These are phyloP conservation scores for Orthosia gracilis DNA, from an alignment of 2,888 invertebrate genomes.

Conservation along the genomic window DNA sequence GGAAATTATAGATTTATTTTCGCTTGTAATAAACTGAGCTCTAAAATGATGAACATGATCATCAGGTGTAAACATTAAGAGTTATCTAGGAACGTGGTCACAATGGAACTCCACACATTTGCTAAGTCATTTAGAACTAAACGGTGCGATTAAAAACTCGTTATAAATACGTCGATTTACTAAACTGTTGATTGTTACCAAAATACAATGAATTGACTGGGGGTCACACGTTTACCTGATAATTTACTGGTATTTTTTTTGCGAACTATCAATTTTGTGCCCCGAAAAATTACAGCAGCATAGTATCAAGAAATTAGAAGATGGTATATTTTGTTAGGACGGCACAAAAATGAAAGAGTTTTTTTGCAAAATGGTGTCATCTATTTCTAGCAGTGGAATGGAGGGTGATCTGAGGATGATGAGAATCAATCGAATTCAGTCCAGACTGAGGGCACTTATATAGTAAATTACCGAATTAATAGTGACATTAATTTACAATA, in stretches of 20 bases:
- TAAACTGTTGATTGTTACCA: conserved; percentile 23
- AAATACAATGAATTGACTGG: conserved; percentile 15
- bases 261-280: neutral
- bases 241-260: neutral
- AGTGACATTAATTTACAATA: neutral
- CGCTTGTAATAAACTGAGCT: neutral
- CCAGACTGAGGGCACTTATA: too few relatives aligned
- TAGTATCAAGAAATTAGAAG: too few relatives aligned
- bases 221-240: conserved; percentile 14
- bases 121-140: conserved; percentile 42
- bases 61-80: conserved; percentile 7
- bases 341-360: too few relatives aligned
- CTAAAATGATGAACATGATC: conserved; percentile 24
- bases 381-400: too few relatives aligned
- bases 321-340: too few relatives aligned
- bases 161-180: conserved; percentile 42
- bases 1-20: conserved; percentile 9
- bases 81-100: conserved; percentile 38
- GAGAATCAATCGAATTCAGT: neutral
- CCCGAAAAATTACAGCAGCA: too few relatives aligned
- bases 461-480: too few relatives aligned
- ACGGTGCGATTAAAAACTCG: conserved; percentile 50
- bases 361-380: too few relatives aligned
- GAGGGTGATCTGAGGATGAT: neutral
- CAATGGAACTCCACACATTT: conserved; percentile 55